phyloP scores from a whole-genome alignment of 2,113 vertebrate species.

The Pomatorhinus ruficollis region DNA sequence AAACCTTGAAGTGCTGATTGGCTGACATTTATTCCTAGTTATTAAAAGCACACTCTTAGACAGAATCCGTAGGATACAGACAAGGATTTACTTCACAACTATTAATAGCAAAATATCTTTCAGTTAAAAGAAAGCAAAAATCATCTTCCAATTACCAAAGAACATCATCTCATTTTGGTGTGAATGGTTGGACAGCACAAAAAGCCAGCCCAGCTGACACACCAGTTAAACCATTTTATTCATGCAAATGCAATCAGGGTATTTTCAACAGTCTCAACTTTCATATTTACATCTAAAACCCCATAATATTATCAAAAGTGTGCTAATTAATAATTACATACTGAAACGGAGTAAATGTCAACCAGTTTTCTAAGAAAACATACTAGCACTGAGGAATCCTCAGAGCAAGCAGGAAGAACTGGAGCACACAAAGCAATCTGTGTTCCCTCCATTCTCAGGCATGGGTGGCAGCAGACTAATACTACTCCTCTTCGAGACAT shows the following conservation, averaged over 20 bases:
- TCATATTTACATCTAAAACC: background rate
- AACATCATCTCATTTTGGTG: background rate
- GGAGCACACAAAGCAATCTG: background rate
- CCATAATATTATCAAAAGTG: background rate
- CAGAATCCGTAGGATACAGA: background rate
- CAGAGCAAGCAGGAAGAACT: background rate
- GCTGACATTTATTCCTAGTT: background rate
- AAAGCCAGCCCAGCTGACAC: background rate
- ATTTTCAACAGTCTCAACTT: background rate
- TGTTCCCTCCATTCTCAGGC: background rate
- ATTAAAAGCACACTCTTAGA: background rate
- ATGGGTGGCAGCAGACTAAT: background rate
- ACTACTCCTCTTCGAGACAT: background rate
- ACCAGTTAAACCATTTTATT: background rate
- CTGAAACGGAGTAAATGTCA: background rate
- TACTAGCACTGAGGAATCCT: background rate
- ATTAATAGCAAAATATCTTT: background rate
- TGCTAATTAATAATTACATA: background rate
- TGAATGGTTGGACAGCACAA: background rate
- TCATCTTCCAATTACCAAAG: background rate
- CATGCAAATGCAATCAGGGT: background rate
- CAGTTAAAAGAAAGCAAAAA: background rate
- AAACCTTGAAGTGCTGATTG: background rate
- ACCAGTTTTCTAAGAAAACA: background rate
- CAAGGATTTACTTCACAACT: background rate